These are phyloP conservation scores for Leucopsar rothschildi DNA, from an alignment of 2,113 vertebrate species.

Conservation along the genomic window DNA sequence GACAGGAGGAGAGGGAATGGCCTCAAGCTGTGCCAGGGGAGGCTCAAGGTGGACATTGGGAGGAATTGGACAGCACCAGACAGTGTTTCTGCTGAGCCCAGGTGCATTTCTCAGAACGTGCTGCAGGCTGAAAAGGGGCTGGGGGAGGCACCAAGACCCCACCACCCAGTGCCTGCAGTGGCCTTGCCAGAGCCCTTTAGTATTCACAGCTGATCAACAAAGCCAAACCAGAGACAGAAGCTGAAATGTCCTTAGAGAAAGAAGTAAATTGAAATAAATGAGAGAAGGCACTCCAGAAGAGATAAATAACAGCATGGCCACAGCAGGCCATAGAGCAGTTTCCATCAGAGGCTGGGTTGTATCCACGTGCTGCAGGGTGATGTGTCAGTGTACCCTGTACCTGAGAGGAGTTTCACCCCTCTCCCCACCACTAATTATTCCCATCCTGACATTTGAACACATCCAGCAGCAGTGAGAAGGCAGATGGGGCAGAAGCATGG, in stretches of 20 bases:
- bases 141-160: neutral
- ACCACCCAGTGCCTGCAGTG: fast-evolving
- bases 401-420: neutral
- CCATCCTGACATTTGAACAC: neutral
- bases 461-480: fast-evolving
- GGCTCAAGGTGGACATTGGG: neutral
- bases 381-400: neutral
- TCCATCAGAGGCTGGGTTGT: neutral
- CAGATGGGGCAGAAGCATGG: neutral
- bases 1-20: fast-evolving
- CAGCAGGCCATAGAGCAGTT: neutral
- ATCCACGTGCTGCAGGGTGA: neutral
- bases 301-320: neutral
- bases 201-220: neutral
- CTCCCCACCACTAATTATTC: neutral
- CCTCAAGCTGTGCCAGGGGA: neutral
- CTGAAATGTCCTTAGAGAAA: neutral
- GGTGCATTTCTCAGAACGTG: neutral
- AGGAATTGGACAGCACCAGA: neutral
- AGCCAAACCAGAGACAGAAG: neutral
- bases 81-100: neutral
- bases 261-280: neutral
- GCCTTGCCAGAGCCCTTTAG: neutral
- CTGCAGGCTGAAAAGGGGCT: neutral
- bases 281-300: neutral